A percentile compares a stretch with the other conserved stretches of the same genome.
Evolutionary conservation across 1,140 invertebrate genomes (phyloP).

Genomic region (Nixonia krombeini): DNA sequence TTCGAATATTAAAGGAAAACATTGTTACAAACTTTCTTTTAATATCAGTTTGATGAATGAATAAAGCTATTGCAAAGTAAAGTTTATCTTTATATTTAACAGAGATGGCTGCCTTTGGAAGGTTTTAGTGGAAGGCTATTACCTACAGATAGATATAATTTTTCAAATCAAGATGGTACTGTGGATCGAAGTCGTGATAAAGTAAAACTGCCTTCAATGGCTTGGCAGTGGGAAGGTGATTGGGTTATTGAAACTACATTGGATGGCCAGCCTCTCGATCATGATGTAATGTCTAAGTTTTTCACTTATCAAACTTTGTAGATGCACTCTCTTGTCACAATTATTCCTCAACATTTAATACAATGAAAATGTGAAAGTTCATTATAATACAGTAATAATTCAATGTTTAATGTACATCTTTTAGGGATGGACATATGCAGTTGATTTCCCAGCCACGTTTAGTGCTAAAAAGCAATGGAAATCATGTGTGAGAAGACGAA

Average conservation of each 20-base stretch:
- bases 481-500: conserved; percentile 89
- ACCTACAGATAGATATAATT: conserved; percentile 88
- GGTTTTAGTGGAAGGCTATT: conserved; percentile 86
- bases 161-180: conserved; percentile 87
- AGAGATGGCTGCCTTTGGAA: conserved; percentile 91
- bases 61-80: background rate
- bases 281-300: conserved; percentile 75
- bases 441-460: conserved; percentile 92
- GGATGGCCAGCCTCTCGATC: conserved; percentile 87
- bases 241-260: conserved; percentile 92
- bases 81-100: conserved; percentile 1
- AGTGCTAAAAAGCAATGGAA: conserved; percentile 88
- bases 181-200: conserved; percentile 82
- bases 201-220: conserved; percentile 89
- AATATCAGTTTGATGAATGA: background rate
- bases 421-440: conserved; percentile 92
- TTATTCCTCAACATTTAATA: too few species aligned
- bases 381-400: conserved; percentile 13
- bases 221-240: conserved; percentile 95
- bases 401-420: too few species aligned
- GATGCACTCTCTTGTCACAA: too few species aligned
- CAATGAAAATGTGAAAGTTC: too few species aligned
- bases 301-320: background rate
- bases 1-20: background rate
- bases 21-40: too few species aligned